These are phyloP conservation scores for Lottia gigantea DNA, from an alignment of 2,888 invertebrate genomes.

Conservation along the genomic window DNA sequence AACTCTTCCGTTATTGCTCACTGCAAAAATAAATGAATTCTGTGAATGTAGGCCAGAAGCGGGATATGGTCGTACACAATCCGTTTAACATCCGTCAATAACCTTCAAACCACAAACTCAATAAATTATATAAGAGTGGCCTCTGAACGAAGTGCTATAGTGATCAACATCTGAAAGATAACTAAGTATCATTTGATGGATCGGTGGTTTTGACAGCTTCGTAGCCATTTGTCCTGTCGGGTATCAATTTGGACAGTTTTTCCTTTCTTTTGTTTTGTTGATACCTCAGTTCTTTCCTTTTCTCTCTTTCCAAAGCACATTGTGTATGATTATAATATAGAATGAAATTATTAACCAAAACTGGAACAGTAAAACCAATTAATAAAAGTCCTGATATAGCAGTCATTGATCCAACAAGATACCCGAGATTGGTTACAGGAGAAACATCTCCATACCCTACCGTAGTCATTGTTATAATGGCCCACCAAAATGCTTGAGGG, in stretches of 20 bases:
- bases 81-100: too few species aligned
- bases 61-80: too few species aligned
- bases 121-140: too few species aligned
- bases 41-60: too few species aligned
- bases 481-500: conserved; percentile 48
- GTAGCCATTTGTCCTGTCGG: background rate
- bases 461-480: conserved; percentile 52
- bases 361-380: conserved; percentile 44
- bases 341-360: conserved; percentile 48
- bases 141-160: too few species aligned
- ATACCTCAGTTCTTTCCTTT: background rate
- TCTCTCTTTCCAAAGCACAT: conserved; percentile 23
- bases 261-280: background rate
- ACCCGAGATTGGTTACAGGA: conserved; percentile 36
- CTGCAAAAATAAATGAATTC: too few species aligned
- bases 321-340: conserved; percentile 42
- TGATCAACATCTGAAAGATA: too few species aligned
- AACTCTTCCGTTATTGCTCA: too few species aligned
- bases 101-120: too few species aligned
- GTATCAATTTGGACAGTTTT: background rate
- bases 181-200: too few species aligned
- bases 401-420: conserved; percentile 37
- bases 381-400: conserved; percentile 39
- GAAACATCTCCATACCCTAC: conserved; percentile 51
- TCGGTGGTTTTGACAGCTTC: too few species aligned